These are phyloP conservation scores for Pogona vitticeps DNA, from an alignment of 2,113 vertebrate genomes.

Conservation along the genomic window DNA sequence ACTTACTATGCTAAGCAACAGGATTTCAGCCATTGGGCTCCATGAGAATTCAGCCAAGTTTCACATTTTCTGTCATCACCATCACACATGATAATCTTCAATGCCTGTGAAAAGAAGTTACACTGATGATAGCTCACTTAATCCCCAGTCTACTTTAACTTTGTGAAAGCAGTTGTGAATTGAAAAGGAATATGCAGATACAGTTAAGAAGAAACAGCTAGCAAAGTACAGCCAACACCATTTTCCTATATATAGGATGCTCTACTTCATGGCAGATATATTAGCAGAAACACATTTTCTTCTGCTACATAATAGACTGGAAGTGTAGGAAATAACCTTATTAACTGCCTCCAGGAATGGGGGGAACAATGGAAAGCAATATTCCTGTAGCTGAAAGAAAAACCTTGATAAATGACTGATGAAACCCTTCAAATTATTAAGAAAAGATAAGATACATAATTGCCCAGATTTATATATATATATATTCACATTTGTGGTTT, in stretches of 20 bases:
- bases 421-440: too few species aligned
- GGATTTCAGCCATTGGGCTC: background rate
- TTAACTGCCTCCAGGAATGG: background rate
- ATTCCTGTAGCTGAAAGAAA: too few species aligned
- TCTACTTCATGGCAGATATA: background rate
- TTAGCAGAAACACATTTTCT: background rate
- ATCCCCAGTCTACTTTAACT: constrained; percentile 33
- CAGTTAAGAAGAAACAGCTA: constrained; percentile 32
- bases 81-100: constrained; percentile 32
- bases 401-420: too few species aligned
- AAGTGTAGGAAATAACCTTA: background rate
- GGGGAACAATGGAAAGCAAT: background rate
- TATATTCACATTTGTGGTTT: too few species aligned
- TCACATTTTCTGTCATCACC: constrained; percentile 46
- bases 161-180: constrained; percentile 26
- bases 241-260: background rate
- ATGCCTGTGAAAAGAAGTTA: constrained; percentile 37
- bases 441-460: too few species aligned
- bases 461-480: too few species aligned
- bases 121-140: constrained; percentile 35
- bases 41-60: constrained; percentile 10
- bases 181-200: constrained; percentile 35
- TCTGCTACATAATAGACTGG: background rate
- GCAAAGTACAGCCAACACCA: constrained; percentile 36
- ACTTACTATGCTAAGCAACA: too few species aligned